Base-by-base conservation (phyloP, 2,113 vertebrate genomes). In the Pangasianodon hypophthalmus region DNA sequence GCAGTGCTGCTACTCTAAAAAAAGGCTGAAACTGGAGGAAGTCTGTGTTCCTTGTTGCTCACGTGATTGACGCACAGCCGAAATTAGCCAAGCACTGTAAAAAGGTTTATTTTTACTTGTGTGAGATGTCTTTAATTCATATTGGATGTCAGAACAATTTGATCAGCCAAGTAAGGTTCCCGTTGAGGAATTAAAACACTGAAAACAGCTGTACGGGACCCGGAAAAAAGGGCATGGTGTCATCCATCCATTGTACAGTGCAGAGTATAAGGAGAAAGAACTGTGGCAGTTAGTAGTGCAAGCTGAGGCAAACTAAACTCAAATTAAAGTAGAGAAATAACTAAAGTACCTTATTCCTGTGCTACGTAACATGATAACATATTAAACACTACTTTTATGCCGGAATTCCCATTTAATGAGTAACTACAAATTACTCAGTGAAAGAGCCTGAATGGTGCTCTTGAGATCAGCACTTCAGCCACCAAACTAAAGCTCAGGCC, bases 91-190 rank as follows among this genome's bases (percentile, higher is more conserved):
- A 80, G 41, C 10, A 29, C 75, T 32, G 14, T 48, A 50, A 88
- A 26, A 75, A 81, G 29, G 41, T 64, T 87, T 81, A 81, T 88
- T 88, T 88, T 81, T 88, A 88, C 62, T 81, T 32, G 62, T 13
- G 41, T 32, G 54, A 88, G 41, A 13, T 11, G 6, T 41, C 18
- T 41, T 69, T 54, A 82, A 82, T 82, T 69, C n/a, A 83, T 56
- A 44, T 41, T 19, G 44, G 41, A 26, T 29, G 29, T 79, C 44
- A 48, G 26, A 80, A 14, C n/a, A 44, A 46, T 77, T 46, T 21
- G 41, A 77, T 44, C 73, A 79, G 46, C 75, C 14, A 50, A 48
- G n/a, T 3, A 56, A 29, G 26, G 26, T 54, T 82, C 29, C 8
- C 16, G 6, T 21, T 37, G 14, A 32, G 26, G n/a, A 32, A 37